phyloP scores from a whole-genome alignment of 2,113 vertebrate genomes.

The Chascanopsetta lugubris region DNA sequence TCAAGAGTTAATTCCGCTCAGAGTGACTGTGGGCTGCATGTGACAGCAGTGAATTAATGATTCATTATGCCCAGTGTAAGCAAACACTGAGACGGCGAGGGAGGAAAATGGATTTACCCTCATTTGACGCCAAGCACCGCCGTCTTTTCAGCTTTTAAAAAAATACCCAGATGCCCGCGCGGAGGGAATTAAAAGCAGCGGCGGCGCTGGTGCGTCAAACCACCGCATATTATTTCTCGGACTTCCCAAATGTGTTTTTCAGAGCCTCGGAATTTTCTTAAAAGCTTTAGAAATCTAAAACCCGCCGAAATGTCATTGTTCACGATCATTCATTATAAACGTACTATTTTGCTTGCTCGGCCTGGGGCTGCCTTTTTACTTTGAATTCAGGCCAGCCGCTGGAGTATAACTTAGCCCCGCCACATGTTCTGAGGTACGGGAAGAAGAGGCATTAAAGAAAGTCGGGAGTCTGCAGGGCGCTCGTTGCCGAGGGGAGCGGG shows the following conservation, averaged over 20 bases:
- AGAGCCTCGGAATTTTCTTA: slow-evolving; percentile 12
- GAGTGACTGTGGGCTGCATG: slow-evolving; percentile 65
- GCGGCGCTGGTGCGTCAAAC: slow-evolving; percentile 19
- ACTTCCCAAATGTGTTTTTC: slow-evolving; percentile 22
- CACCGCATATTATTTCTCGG: not conserved
- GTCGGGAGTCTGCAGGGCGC: not conserved
- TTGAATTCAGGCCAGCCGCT: slow-evolving; percentile 36
- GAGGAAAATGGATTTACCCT: slow-evolving; percentile 73
- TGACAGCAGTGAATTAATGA: slow-evolving; percentile 77
- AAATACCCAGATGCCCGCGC: slow-evolving; percentile 27
- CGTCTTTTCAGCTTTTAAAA: slow-evolving; percentile 49
- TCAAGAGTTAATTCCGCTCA: slow-evolving; percentile 67
- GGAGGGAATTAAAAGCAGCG: slow-evolving; percentile 16
- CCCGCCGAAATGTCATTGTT: slow-evolving; percentile 7
- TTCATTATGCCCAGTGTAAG: slow-evolving; percentile 78
- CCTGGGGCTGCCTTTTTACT: slow-evolving; percentile 40
- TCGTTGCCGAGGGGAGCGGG: slow-evolving; percentile 15
- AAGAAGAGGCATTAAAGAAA: not conserved
- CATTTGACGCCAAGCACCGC: slow-evolving; percentile 65
- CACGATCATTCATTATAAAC: slow-evolving; percentile 54
- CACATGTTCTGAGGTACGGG: slow-evolving; percentile 27
- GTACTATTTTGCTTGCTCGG: slow-evolving; percentile 36
- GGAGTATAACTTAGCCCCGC: slow-evolving; percentile 13
- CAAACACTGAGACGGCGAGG: slow-evolving; percentile 62
- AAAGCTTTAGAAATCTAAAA: slow-evolving; percentile 50